Evolutionary conservation across 2,797 vertebrate species (phyloP).

Genomic region (Acanthornis magna): DNA sequence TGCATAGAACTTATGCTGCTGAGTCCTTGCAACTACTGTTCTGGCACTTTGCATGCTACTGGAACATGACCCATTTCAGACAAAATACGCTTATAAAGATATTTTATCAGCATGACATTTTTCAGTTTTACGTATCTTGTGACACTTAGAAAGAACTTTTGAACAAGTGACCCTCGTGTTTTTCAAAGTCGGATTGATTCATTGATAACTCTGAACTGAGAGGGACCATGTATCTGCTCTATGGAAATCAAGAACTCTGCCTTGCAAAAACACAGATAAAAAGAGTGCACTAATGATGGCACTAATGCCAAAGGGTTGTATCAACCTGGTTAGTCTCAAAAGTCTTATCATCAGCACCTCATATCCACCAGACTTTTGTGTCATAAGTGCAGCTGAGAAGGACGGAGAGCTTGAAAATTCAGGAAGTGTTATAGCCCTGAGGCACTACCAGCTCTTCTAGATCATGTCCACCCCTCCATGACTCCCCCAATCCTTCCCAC

Average conservation of each 20-base stretch:
- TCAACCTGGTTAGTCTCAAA: neutral
- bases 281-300: neutral
- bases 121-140: neutral
- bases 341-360: neutral
- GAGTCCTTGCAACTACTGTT: neutral
- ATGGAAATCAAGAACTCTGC: neutral
- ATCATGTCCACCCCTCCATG: neutral
- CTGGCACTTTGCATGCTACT: neutral
- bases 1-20: fast-evolving
- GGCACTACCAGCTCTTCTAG: neutral
- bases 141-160: neutral
- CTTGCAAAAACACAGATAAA: neutral
- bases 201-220: neutral
- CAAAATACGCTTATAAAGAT: neutral
- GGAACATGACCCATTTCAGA: neutral
- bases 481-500: neutral
- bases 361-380: neutral
- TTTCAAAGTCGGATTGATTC: neutral
- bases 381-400: neutral
- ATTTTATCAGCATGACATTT: neutral
- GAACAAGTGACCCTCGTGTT: neutral
- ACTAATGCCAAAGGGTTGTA: fast-evolving
- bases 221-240: neutral
- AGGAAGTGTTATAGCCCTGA: neutral
- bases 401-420: neutral